Percentiles rank a stretch among this genome's conserved stretches.
Evolutionary conservation across 2,888 invertebrate species (phyloP).

Genomic region (Galerucella calmariensis): DNA sequence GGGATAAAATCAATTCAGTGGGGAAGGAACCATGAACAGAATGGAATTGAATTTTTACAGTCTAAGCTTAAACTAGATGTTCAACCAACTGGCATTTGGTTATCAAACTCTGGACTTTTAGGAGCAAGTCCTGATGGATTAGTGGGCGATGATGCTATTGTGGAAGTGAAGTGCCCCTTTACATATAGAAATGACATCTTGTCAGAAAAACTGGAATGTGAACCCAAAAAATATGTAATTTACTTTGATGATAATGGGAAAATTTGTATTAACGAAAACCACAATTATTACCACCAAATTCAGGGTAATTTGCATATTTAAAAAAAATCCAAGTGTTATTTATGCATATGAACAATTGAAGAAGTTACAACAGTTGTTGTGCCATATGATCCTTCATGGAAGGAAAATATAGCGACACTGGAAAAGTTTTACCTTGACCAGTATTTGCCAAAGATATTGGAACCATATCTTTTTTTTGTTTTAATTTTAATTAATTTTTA

Average conservation of each 20-base stretch:
- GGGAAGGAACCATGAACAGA: too few relatives aligned
- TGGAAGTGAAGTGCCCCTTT: conserved; percentile 27
- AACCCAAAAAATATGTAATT: background rate
- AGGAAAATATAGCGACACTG: conserved; percentile 10
- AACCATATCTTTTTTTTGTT: too few relatives aligned
- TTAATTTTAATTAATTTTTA: background rate
- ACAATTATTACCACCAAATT: conserved; percentile 38
- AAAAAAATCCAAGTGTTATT: conserved; percentile 2
- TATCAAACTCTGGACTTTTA: conserved; percentile 2
- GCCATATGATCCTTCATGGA: too few relatives aligned
- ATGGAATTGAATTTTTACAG: too few relatives aligned
- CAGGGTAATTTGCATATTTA: conserved; percentile 32
- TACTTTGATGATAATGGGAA: conserved; percentile 14
- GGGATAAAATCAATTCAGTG: too few relatives aligned
- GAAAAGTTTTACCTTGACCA: background rate
- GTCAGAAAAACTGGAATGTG: too few relatives aligned
- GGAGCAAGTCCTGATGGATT: conserved; percentile 24
- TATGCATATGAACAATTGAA: too few relatives aligned
- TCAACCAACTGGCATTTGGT: too few relatives aligned
- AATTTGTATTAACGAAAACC: conserved; percentile 11
- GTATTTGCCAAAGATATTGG: too few relatives aligned
- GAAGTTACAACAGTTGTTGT: too few relatives aligned
- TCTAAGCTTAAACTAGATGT: too few relatives aligned
- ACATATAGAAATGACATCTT: conserved; percentile 9
- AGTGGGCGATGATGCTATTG: conserved; percentile 13